Conservation (phyloP, 2,797 vertebrate species). For the Saguinus oedipus region DNA sequence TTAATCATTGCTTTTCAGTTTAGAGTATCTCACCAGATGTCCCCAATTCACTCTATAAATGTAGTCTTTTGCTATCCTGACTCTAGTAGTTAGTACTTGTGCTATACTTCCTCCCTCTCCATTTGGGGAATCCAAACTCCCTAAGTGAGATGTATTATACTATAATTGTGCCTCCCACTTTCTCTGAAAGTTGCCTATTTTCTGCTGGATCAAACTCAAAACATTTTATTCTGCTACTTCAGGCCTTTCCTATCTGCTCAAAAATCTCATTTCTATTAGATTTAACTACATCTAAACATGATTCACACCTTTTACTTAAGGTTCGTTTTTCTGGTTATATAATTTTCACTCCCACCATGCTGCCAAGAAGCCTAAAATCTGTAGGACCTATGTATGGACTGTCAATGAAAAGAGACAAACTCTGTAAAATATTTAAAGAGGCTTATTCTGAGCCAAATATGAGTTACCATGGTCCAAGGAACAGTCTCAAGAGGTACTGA, state of each 20-base stretch:
- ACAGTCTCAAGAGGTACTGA: neutral
- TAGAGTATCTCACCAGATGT: neutral
- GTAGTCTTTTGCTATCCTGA: neutral
- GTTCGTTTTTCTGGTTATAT: no score
- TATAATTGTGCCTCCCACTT: fast-evolving
- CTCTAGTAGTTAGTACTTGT: neutral
- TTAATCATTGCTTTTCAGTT: neutral
- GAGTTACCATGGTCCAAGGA: neutral
- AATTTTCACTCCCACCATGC: neutral
- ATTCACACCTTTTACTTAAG: neutral
- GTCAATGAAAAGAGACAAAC: neutral
- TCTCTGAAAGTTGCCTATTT: neutral
- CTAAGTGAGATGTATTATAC: fast-evolving
- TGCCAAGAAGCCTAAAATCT: neutral
- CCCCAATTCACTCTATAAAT: neutral
- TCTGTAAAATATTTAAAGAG: neutral
- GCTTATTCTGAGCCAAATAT: neutral
- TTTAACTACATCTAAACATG: neutral
- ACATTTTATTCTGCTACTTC: no score
- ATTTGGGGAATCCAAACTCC: fast-evolving
- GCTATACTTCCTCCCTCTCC: fast-evolving
- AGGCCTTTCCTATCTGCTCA: fast-evolving
- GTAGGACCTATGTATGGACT: neutral
- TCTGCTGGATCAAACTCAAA: neutral
- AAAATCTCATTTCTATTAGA: neutral